phyloP scores from a whole-genome alignment of 2,113 vertebrate genomes.

The Takifugu flavidus region DNA sequence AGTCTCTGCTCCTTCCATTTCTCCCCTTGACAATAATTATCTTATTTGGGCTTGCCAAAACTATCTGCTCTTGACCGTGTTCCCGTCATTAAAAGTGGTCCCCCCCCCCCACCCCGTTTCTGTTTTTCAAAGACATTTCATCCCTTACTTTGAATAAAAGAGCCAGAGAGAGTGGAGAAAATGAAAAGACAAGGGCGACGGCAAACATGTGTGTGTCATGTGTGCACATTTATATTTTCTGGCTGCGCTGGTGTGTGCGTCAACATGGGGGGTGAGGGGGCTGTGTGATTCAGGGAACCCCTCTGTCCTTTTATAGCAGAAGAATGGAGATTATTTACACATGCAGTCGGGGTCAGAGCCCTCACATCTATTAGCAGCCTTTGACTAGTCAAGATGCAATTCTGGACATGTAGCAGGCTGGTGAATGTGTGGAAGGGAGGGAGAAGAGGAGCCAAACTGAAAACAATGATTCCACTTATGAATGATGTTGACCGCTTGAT shows the following conservation, averaged over 20 bases:
- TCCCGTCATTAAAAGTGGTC: slow-evolving; percentile 7
- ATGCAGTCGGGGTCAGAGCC: slow-evolving; percentile 62
- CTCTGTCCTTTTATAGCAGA: slow-evolving; percentile 94
- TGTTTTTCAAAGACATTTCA: not conserved
- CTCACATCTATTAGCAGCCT: slow-evolving; percentile 56
- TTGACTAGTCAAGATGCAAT: slow-evolving; percentile 43
- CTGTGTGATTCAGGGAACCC: slow-evolving; percentile 73
- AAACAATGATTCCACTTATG: slow-evolving; percentile 1
- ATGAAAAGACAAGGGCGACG: not conserved
- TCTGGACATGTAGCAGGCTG: slow-evolving; percentile 17
- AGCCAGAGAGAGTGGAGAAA: not conserved
- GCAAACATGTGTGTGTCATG: not conserved
- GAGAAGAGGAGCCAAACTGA: slow-evolving; percentile 1
- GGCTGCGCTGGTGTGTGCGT: slow-evolving; percentile 19
- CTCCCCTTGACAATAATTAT: slow-evolving; percentile 37
- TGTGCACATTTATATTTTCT: slow-evolving; percentile 23
- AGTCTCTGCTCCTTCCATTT: slow-evolving; percentile 39
- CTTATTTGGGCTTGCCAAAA: slow-evolving; percentile 28
- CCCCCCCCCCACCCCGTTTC: not conserved
- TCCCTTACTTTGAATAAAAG: not conserved
- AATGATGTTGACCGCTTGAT: not conserved
- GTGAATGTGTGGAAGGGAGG: slow-evolving; percentile 4
- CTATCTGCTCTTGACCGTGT: slow-evolving; percentile 10
- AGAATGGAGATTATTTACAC: slow-evolving; percentile 84
- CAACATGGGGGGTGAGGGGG: slow-evolving; percentile 74